Evolutionary conservation across 2,113 vertebrate species (phyloP).

Genomic region (Panthera tigris): DNA sequence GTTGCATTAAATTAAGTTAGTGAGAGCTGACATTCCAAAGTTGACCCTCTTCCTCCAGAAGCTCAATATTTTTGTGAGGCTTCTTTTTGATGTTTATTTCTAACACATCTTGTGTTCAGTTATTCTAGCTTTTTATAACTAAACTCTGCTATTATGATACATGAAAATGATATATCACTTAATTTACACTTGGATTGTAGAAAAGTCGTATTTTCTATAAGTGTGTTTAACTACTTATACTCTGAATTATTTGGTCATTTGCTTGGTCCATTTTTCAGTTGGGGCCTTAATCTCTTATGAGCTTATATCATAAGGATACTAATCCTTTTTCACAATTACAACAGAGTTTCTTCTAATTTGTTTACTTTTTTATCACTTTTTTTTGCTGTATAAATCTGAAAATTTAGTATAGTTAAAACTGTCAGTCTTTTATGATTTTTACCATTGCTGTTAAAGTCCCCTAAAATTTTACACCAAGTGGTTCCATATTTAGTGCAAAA

Average conservation of each 20-base stretch:
- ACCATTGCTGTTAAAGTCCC: not conserved
- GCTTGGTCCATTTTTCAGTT: not conserved
- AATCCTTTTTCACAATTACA: slow-evolving; percentile 14
- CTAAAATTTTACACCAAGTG: not conserved
- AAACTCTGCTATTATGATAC: slow-evolving; percentile 18
- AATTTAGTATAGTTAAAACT: slow-evolving; percentile 15
- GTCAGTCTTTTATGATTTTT: not conserved
- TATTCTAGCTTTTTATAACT: slow-evolving; percentile 25
- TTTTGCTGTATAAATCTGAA: slow-evolving; percentile 21
- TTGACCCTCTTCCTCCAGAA: not conserved
- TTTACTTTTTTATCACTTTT: not conserved
- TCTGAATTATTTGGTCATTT: not conserved
- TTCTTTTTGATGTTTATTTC: slow-evolving; percentile 44
- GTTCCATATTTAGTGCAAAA: slow-evolving; percentile 11
- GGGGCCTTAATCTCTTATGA: not conserved
- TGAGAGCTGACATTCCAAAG: not conserved
- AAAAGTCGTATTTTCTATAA: not conserved
- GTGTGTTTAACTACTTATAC: not conserved
- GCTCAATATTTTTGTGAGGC: not conserved
- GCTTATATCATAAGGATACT: not conserved
- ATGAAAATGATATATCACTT: slow-evolving; percentile 40
- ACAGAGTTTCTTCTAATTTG: slow-evolving; percentile 12
- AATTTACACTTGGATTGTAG: slow-evolving; percentile 16
- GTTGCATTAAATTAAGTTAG: slow-evolving; percentile 30
- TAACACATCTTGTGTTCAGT: not conserved